These are phyloP conservation scores for Natator depressus DNA, from an alignment of 2,113 vertebrate genomes.

Conservation along the genomic window DNA sequence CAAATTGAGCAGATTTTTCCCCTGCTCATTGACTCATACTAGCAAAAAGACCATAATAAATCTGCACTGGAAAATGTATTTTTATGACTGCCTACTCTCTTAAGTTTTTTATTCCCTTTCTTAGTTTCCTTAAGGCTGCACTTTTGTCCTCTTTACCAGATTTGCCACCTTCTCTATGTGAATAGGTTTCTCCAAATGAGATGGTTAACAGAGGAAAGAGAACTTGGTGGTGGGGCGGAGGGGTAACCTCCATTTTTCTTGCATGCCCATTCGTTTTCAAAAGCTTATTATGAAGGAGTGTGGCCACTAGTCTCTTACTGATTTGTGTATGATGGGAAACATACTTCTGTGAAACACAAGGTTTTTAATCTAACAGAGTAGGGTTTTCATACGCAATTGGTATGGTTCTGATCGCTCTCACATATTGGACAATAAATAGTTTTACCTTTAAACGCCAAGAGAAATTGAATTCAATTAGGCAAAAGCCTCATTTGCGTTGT, in stretches of 20 bases:
- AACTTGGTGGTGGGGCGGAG: neutral
- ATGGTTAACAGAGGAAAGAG: neutral
- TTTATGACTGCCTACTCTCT: neutral
- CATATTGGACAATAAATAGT: neutral
- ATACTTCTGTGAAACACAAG: neutral
- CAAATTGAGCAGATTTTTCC: neutral
- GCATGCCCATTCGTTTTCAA: neutral
- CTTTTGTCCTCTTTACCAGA: neutral
- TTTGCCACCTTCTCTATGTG: neutral
- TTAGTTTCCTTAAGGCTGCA: neutral
- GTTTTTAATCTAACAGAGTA: neutral
- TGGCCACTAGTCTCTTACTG: neutral
- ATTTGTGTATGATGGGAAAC: neutral
- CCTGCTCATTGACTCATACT: slow-evolving; percentile 14
- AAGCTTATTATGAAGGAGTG: neutral
- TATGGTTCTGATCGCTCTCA: neutral
- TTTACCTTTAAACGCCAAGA: neutral
- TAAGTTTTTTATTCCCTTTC: slow-evolving; percentile 42
- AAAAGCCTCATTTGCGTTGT: neutral
- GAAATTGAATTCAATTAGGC: neutral
- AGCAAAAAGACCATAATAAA: slow-evolving; percentile 51
- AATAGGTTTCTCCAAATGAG: neutral
- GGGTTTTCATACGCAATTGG: neutral
- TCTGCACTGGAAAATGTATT: slow-evolving; percentile 36
- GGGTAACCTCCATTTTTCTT: neutral